phyloP scores from a whole-genome alignment of 2,888 invertebrate species.

The Volucella inanis region DNA sequence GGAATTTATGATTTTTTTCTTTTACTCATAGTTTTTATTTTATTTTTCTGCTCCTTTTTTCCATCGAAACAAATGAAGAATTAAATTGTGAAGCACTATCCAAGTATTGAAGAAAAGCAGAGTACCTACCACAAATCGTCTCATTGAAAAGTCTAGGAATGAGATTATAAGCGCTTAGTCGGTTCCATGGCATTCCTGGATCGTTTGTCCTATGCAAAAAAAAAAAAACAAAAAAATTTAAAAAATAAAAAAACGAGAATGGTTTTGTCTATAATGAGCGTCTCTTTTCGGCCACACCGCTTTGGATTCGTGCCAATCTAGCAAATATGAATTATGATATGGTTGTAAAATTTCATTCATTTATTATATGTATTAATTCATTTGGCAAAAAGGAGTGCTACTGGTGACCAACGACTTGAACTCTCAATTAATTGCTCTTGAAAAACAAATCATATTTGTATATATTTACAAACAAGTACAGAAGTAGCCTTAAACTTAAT shows the following conservation, averaged over 20 bases:
- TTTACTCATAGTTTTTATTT: background rate
- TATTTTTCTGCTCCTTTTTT: background rate
- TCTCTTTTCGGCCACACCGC: constrained; percentile 6
- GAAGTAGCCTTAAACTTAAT: too few relatives aligned
- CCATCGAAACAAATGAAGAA: too few relatives aligned
- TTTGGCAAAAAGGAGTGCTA: constrained; percentile 43
- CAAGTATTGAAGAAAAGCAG: background rate
- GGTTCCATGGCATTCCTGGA: constrained; percentile 20
- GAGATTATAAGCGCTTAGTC: constrained; percentile 45
- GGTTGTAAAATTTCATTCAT: constrained; percentile 49
- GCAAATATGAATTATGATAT: constrained; percentile 5
- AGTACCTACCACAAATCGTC: background rate
- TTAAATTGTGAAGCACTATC: too few relatives aligned
- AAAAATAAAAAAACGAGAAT: constrained; percentile 1
- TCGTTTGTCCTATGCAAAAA: constrained; percentile 45
- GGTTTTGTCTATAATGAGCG: constrained; percentile 48
- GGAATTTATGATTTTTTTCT: constrained; percentile 55
- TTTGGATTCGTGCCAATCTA: constrained; percentile 46
- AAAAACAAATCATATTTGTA: constrained; percentile 35
- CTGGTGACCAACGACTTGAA: constrained; percentile 26
- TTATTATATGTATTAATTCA: constrained; percentile 39
- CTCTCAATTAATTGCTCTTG: constrained; percentile 41
- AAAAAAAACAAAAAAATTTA: background rate
- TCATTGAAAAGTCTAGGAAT: constrained; percentile 49
- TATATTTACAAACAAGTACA: constrained; percentile 8